A percentile compares a stretch with the other conserved stretches of the same genome.
phyloP scores from a whole-genome alignment of 2,888 invertebrate species.

The Spodoptera picta region DNA sequence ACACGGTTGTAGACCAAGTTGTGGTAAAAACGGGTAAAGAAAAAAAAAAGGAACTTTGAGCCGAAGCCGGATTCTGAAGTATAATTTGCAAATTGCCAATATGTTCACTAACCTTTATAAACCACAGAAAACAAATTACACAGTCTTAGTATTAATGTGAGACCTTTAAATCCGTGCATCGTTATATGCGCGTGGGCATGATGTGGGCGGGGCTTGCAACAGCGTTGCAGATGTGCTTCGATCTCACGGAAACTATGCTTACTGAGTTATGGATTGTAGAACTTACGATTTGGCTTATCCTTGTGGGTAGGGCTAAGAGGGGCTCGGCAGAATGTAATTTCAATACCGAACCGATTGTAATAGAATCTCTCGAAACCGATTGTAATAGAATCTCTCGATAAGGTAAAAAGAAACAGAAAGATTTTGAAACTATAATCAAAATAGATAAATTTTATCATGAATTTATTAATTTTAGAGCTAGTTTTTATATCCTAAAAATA shows the following conservation, averaged over 20 bases:
- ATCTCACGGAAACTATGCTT: conserved; percentile 58
- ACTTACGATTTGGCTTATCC: conserved; percentile 18
- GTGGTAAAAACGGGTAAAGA: no score
- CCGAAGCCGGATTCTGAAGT: no score
- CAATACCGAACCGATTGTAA: not conserved
- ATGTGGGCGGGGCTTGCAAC: conserved; percentile 64
- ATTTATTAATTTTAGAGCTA: no score
- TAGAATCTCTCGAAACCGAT: not conserved
- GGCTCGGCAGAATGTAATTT: conserved; percentile 5
- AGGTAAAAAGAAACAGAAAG: not conserved
- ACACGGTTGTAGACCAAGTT: not conserved
- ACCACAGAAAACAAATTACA: conserved; percentile 27
- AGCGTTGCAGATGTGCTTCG: conserved; percentile 55
- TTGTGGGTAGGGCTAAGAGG: not conserved
- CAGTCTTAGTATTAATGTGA: conserved; percentile 31
- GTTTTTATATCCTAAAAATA: no score
- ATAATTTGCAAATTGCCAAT: not conserved
- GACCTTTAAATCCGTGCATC: conserved; percentile 59
- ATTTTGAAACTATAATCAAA: no score
- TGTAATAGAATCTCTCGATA: not conserved
- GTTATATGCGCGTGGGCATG: conserved; percentile 65
- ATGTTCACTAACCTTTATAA: conserved; percentile 11
- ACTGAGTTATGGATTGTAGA: conserved; percentile 30
- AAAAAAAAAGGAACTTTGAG: no score
- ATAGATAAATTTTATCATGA: no score